These are phyloP conservation scores for Theristicus caerulescens DNA, from an alignment of 2,113 vertebrate species.

Conservation along the genomic window DNA sequence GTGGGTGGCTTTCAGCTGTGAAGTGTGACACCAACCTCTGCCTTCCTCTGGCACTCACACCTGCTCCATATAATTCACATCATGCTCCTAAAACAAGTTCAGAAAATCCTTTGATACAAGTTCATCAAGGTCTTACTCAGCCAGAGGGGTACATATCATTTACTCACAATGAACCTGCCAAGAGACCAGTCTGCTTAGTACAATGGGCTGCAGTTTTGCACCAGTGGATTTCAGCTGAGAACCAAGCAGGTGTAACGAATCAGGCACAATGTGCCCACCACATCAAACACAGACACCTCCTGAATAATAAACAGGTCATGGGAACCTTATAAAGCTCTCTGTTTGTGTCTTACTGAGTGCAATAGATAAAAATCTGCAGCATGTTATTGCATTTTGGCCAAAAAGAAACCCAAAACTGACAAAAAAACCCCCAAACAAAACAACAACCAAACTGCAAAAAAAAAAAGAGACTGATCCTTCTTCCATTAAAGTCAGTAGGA, in stretches of 20 bases:
- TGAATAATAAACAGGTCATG: neutral
- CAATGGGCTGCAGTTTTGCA: conserved; percentile 1
- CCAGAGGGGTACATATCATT: neutral
- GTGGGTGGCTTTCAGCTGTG: conserved; percentile 40
- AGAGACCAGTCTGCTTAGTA: neutral
- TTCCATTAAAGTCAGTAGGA: neutral
- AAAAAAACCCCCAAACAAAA: neutral
- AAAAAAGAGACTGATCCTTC: neutral
- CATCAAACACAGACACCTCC: conserved; percentile 5
- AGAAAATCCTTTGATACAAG: conserved; percentile 53
- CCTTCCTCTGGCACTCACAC: conserved; percentile 35
- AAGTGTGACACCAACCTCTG: conserved; percentile 12
- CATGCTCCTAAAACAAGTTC: neutral
- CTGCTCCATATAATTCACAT: conserved; percentile 50
- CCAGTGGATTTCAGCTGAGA: neutral
- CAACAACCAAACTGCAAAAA: neutral
- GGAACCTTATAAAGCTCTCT: neutral
- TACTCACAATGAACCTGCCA: neutral
- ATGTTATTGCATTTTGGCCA: neutral
- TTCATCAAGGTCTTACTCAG: neutral
- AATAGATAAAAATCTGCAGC: neutral
- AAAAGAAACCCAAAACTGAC: neutral
- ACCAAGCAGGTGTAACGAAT: neutral
- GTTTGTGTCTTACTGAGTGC: neutral
- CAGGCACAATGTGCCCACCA: neutral